Evolutionary conservation across 2,888 invertebrate species (phyloP).

Genomic region (Catocala sponsa): DNA sequence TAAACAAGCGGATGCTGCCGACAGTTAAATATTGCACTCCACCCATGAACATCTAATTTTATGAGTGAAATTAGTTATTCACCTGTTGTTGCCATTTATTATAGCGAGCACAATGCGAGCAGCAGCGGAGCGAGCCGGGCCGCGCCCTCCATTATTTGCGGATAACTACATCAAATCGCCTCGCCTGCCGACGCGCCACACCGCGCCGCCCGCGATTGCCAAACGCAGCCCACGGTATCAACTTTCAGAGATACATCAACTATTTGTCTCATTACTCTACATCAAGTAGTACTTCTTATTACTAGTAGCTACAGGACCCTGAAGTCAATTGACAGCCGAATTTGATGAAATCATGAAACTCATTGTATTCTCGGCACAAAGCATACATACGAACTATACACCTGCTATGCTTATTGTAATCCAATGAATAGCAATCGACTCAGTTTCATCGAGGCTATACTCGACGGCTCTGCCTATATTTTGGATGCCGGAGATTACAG

Average conservation of each 20-base stretch:
- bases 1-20: conserved; percentile 75
- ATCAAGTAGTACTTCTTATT: not conserved
- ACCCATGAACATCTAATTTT: conserved; percentile 85
- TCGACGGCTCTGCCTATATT: not conserved
- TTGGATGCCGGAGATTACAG: conserved; percentile 8
- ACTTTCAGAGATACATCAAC: not conserved
- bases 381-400: not conserved
- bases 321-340: not conserved
- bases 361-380: not conserved
- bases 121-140: conserved; percentile 74
- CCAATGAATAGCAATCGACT: not conserved
- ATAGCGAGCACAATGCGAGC: conserved; percentile 79
- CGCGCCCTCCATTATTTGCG: conserved; percentile 80
- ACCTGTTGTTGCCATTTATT: conserved; percentile 88
- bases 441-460: not conserved
- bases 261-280: too few species aligned
- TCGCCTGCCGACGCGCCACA: conserved; percentile 24
- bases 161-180: conserved; percentile 69
- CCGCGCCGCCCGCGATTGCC: conserved; percentile 3
- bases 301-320: not conserved
- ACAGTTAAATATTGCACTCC: conserved; percentile 85
- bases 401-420: conserved; percentile 1
- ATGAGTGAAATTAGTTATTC: conserved; percentile 87
- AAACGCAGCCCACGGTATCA: too few species aligned
- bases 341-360: not conserved